Conservation (phyloP, 2,888 invertebrate species). For the Athalia rosae region DNA sequence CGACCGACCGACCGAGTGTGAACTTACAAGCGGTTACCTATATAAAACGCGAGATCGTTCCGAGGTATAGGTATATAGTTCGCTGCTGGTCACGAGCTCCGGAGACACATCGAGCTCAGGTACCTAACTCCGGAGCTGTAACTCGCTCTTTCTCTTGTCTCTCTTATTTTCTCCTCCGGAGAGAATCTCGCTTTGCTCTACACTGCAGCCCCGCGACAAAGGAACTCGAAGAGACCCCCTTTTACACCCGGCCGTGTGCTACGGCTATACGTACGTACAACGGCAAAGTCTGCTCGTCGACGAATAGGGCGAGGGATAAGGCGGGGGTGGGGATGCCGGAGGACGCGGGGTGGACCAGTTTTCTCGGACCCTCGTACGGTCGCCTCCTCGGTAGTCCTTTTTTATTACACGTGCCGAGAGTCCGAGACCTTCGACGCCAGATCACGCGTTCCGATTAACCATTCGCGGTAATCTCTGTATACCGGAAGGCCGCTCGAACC, state of each 20-base stretch:
- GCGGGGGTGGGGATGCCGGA: constrained; percentile 36
- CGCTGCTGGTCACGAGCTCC: constrained; percentile 38
- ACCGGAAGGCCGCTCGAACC: constrained; percentile 27
- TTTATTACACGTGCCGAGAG: constrained; percentile 42
- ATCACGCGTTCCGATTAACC: constrained; percentile 36
- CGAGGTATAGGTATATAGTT: constrained; percentile 3
- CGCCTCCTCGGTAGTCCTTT: constrained; percentile 29
- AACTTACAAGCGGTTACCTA: constrained; percentile 47
- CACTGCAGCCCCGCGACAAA: constrained; percentile 7
- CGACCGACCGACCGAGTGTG: constrained; percentile 44
- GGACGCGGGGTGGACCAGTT: constrained; percentile 50
- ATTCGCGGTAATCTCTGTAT: constrained; percentile 37
- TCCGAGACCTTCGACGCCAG: constrained; percentile 33
- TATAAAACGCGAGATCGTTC: constrained; percentile 35
- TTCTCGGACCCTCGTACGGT: constrained; percentile 22
- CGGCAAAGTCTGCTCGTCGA: constrained; percentile 63
- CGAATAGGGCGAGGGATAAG: constrained; percentile 58
- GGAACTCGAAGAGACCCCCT: constrained; percentile 23
- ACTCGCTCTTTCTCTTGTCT: constrained; percentile 11
- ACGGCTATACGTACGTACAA: constrained; percentile 59
- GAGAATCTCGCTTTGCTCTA: background rate
- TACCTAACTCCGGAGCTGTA: no score
- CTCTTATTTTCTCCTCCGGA: constrained; percentile 12
- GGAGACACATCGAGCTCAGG: constrained; percentile 10
- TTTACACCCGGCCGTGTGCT: background rate